phyloP scores from a whole-genome alignment of 2,797 vertebrate genomes.

The Ptychobarbus kaznakovi region DNA sequence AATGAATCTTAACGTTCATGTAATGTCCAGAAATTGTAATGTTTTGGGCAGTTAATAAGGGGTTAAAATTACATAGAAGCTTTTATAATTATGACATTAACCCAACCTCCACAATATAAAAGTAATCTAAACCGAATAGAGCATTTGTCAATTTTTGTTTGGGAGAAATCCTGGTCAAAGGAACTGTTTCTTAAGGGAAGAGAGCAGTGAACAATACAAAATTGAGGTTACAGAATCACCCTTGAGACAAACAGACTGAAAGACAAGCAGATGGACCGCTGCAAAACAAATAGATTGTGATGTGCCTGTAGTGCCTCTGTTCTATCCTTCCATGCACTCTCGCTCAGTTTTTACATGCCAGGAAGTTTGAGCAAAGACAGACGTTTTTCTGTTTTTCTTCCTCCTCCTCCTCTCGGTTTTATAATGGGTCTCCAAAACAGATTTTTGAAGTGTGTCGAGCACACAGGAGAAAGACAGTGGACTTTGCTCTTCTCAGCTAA shows the following conservation, averaged over 20 bases:
- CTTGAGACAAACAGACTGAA: slow-evolving; percentile 6
- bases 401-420: not conserved
- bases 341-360: not conserved
- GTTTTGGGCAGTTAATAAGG: not conserved
- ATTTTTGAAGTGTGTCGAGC: slow-evolving; percentile 24
- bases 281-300: slow-evolving; percentile 15
- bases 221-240: slow-evolving; percentile 19
- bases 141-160: slow-evolving; percentile 44
- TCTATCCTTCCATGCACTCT: slow-evolving; percentile 6
- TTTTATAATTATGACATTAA: not conserved
- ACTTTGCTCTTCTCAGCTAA: slow-evolving; percentile 47
- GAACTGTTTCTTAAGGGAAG: slow-evolving; percentile 3
- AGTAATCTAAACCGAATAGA: not conserved
- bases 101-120: not conserved
- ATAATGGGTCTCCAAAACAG: slow-evolving; percentile 29
- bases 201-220: slow-evolving; percentile 31
- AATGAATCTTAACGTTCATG: not conserved
- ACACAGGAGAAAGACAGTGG: slow-evolving; percentile 6
- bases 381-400: slow-evolving; percentile 1
- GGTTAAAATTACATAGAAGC: not conserved
- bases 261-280: slow-evolving; percentile 33
- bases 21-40: not conserved
- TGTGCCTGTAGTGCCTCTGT: slow-evolving; percentile 7
- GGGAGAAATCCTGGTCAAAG: slow-evolving; percentile 34
- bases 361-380: slow-evolving; percentile 5